Conservation (phyloP, 2,113 vertebrate species). For the Progne subis region DNA sequence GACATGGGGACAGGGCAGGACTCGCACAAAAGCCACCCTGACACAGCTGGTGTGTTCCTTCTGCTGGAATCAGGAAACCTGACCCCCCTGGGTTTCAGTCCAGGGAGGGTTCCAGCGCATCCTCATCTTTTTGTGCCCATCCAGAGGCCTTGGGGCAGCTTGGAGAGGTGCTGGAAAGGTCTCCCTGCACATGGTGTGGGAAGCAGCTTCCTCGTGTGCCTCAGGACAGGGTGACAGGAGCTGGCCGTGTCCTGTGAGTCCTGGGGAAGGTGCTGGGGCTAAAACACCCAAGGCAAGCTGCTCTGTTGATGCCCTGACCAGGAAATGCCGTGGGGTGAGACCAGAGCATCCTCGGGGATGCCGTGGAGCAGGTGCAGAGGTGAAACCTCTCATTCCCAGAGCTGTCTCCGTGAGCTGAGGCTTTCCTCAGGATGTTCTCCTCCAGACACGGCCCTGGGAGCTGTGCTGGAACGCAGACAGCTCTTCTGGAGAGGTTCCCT, state of each 20-base stretch:
- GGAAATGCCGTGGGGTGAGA: background rate
- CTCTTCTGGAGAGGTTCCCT: background rate
- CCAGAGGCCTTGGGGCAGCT: slow-evolving; percentile 46
- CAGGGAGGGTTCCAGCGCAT: background rate
- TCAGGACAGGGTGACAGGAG: background rate
- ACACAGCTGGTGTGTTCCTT: background rate
- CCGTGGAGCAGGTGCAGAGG: background rate
- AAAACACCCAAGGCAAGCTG: background rate
- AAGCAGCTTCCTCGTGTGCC: slow-evolving; percentile 29
- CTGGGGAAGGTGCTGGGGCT: background rate
- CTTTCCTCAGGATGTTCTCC: fast-evolving
- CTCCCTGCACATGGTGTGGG: slow-evolving; percentile 25
- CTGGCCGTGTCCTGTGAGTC: background rate
- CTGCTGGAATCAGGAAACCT: background rate
- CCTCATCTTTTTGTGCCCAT: slow-evolving; percentile 25
- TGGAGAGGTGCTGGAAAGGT: slow-evolving; percentile 43
- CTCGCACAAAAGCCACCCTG: background rate
- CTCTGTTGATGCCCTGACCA: background rate
- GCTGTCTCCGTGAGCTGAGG: background rate
- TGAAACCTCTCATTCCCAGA: background rate
- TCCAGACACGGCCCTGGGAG: background rate
- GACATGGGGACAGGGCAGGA: background rate
- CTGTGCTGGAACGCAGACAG: background rate
- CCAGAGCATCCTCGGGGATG: background rate
- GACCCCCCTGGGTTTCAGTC: background rate